Base-by-base conservation (phyloP, 1,140 invertebrate species). In the Dendrolimus kikuchii region DNA sequence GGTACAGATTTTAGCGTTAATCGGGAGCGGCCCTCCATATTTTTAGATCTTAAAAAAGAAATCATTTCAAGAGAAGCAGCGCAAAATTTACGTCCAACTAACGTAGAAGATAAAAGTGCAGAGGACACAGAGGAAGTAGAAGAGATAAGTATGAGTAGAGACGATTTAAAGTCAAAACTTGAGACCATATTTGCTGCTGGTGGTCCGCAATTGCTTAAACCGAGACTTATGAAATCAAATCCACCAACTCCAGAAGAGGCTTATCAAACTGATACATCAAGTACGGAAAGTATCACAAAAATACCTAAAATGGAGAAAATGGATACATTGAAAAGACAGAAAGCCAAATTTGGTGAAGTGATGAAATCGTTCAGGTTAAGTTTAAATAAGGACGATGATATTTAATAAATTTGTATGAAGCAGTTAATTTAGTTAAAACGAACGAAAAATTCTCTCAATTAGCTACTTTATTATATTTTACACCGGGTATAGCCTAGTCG, bases 281-380 rank as follows among this genome's bases (percentile, higher is more conserved):
- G 77, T 51, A 65, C 61, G 23, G 81, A 86, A 8, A 84, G 74
- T 61, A 63, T 78, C 63, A 5, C 73, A 8, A 84, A 75, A 46
- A 38, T 72, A 38, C 71, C 76, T 0, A 81, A 80, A 60, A 60
- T 77, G 40, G 77, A 84, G 7, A 86, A 82, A 62, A 83, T 81
- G 51, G 80, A 86, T 54, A 86, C 82, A 4, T 57, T 86, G 6
- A 74, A 71, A 51, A 58, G 79, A 53, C 83, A 86, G 53, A 82
- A 65, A 65, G 80, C 68, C 2, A 80, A 74, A 55, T 86, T 81
- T 61, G 65, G 77, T 10, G 75, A 74, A 64, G 82, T 86, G 9
- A 61, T 86, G 39, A 83, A 84, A 61, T 84, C 81, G 7, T 74
- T 86, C 51, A 51, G 71, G 54, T 62, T 83, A 60, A 80, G 73